Conservation (phyloP, 2,797 vertebrate genomes). For the Onychomys leucogaster region DNA sequence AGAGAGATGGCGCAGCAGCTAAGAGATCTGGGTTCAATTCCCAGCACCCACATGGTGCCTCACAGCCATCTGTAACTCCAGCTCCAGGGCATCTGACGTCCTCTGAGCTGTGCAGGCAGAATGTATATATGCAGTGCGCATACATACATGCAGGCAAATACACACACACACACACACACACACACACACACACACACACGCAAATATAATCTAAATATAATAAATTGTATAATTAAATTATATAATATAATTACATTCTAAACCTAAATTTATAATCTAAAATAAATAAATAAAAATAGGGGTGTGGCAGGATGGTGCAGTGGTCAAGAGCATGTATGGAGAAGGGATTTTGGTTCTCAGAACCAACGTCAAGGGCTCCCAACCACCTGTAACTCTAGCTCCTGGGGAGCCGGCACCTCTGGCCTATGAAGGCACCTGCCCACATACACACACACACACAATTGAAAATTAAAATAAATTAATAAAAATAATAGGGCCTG, state of each 20-base stretch:
- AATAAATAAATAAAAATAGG: neutral
- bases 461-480: neutral
- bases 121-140: neutral
- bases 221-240: no score
- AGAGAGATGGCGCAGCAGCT: neutral
- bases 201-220: neutral
- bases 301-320: neutral
- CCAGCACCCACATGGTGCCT: no score
- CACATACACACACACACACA: neutral
- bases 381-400: neutral
- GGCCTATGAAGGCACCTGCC: neutral
- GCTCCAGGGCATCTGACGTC: neutral
- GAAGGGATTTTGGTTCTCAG: neutral
- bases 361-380: no score
- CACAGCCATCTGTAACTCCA: neutral
- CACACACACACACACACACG: neutral
- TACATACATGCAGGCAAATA: neutral
- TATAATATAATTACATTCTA: no score
- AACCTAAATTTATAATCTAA: neutral
- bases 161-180: neutral
- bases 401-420: neutral
- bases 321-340: neutral
- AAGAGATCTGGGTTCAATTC: neutral
- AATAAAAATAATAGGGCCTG: neutral
- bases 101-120: neutral